phyloP scores from a whole-genome alignment of 2,113 vertebrate species.

The Cottus gobio region DNA sequence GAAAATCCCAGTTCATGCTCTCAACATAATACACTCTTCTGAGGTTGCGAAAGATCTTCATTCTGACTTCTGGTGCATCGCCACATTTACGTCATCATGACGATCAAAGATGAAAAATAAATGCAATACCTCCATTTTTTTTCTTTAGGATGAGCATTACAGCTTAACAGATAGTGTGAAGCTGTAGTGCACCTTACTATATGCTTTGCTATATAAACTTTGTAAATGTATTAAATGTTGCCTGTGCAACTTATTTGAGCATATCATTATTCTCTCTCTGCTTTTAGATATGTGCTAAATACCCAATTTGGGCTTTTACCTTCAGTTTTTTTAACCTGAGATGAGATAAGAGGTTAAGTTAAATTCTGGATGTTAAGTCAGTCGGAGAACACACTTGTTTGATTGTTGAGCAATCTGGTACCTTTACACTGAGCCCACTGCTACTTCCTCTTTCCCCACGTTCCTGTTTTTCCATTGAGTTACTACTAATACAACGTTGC shows the following conservation, averaged over 20 bases:
- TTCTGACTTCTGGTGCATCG: neutral
- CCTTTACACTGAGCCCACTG: neutral
- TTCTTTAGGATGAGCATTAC: neutral
- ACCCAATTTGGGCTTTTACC: neutral
- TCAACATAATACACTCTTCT: neutral
- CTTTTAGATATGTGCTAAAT: neutral
- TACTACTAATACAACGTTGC: slow-evolving; percentile 5
- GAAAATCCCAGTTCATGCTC: neutral
- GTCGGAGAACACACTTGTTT: slow-evolving; percentile 49
- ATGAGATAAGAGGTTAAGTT: slow-evolving; percentile 5
- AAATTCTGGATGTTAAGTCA: slow-evolving; percentile 17
- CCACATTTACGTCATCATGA: neutral
- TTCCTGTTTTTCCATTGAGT: slow-evolving; percentile 39
- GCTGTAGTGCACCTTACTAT: neutral
- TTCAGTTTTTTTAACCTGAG: slow-evolving; percentile 11
- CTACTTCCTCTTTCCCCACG: slow-evolving; percentile 54
- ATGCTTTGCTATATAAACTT: neutral
- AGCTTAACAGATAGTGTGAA: neutral
- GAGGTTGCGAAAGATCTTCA: neutral
- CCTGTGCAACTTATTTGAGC: neutral
- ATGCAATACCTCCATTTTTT: neutral
- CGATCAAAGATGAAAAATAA: neutral
- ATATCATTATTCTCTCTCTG: neutral
- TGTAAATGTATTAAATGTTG: neutral
- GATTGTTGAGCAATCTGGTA: slow-evolving; percentile 41